Evolutionary conservation across 2,888 invertebrate species (phyloP), one percentile per base, ranked within the genome.

Genomic region (Notocelia uddmanniana): DNA sequence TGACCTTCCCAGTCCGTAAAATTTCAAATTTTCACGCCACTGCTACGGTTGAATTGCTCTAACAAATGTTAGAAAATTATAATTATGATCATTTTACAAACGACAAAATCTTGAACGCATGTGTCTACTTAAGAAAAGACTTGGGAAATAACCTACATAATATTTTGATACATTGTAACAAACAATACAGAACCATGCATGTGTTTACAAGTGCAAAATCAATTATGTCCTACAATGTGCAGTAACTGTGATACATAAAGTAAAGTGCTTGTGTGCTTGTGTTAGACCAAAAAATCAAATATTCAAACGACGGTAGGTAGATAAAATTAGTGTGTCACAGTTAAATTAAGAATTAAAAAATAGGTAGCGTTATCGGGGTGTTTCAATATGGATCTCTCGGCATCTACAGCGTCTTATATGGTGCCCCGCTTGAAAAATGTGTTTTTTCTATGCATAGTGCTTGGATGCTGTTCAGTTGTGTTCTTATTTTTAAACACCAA

Each of bases 1-100:
- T 23, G 59, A 21, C 59, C 41, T 60, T 60, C 9, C 9, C 15
- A 60, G n/a, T 60, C 59, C 59, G 59, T 60, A 23, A 45, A 60
- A 60, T 60, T 41, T 60, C 41, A 11, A 2, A 62, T 50, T 48
- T 48, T 48, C 62, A 48, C 62, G 62, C 45, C 31, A 19, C 31
- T 57, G 18, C 23, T 23, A 54, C 52, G 52, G 52, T 54, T 10
- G 19, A 1, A 21, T 62, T 62, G 10, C 19, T 11, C 6, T 45
- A 13, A 23, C 45, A 10, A n/a, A 31, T 13, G 50, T 50, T 63
- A 26, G 11, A 19, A 26, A 60, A 6, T 63, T 31, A 50, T 18
- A 18, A 50, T 50, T 34, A 19, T 18, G 31, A 19, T 13, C 26
- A 50, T 50, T 63, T 48, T 19, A 31, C 18, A 26, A 19, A 11